Base-by-base conservation (phyloP, 2,113 vertebrate species). In the Scomber japonicus region DNA sequence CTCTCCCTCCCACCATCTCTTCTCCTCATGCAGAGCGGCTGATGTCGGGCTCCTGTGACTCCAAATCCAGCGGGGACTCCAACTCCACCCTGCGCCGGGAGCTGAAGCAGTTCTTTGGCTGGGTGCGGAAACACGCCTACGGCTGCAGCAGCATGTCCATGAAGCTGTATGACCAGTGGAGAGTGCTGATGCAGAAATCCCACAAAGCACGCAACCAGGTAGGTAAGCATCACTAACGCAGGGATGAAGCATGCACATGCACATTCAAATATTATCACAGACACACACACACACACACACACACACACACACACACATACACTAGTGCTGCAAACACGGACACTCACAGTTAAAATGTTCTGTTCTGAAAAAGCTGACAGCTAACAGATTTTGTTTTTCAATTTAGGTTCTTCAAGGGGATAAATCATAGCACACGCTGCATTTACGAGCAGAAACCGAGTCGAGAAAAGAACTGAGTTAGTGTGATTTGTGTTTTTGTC, bases 181-280 rank as follows among this genome's bases (percentile, higher is more conserved):
- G 98, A 45, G 97, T 97, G 84, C 96, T 97, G 95, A 96, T 99
- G 95, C 98, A 99, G 95, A 99, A 99, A 92, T 98, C 97, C 16
- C 97, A 98, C 94, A 99, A 99, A 96, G 93, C 96, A 75, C 97
- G 97, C 94, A 97, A 99, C 97, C 98, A 99, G 98, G 98, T 99
- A 96, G 95, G 95, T 96, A 96, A 96, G 96, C 94, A 96, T 93
- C 94, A 83, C 80, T 46, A 63, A 50, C 11, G 78, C 81, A 68
- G 65, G 54, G 46, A 67, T 54, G 63, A 70, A 63, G 35, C 35
- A 40, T 40, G 9, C 80, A 59, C 45, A 14, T 2, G 12, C 67
- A 78, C 7, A 68, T 27, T 60, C 53, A 53, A 2, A 55, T 49
- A 17, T 17, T 40, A 69, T 19, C 49, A 21, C 61, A 51, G 11